Percentiles rank a stretch among this genome's conserved stretches.
These are phyloP conservation scores for Rotaria magnacalcarata DNA, from an alignment of 2,888 invertebrate species.

Conservation along the genomic window DNA sequence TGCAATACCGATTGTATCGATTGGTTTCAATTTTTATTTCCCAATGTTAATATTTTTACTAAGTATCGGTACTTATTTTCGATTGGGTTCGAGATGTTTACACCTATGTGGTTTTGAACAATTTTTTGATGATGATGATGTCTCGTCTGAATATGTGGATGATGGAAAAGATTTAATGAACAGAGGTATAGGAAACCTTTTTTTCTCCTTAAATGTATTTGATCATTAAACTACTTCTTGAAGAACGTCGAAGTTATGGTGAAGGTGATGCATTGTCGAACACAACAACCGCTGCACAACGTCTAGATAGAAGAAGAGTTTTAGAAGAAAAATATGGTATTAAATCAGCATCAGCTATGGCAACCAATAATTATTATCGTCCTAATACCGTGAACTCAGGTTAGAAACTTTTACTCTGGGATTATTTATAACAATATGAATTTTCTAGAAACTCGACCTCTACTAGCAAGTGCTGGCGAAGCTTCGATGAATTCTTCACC, in stretches of 20 bases:
- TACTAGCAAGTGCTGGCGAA: background rate
- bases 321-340: conserved; percentile 21
- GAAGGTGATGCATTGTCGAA: background rate
- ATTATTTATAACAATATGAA: background rate
- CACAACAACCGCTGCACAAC: conserved; percentile 19
- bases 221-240: background rate
- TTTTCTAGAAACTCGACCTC: conserved; percentile 2
- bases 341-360: background rate
- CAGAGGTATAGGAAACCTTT: conserved; percentile 17
- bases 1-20: conserved; percentile 87
- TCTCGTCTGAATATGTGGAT: conserved; percentile 43
- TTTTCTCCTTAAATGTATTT: background rate
- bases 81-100: conserved; percentile 80
- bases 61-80: conserved; percentile 87
- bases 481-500: background rate
- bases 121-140: conserved; percentile 44
- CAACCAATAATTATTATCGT: background rate
- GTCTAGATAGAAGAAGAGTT: background rate
- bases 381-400: background rate
- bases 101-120: conserved; percentile 69
- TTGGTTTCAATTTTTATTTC: conserved; percentile 97
- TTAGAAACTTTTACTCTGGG: background rate
- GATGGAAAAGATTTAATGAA: conserved; percentile 45
- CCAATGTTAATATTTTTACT: conserved; percentile 90
- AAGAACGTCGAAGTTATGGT: conserved; percentile 20